These are phyloP conservation scores for Chondrosia reniformis DNA, from an alignment of 37 sponge, comb jelly and placozoan species.

Conservation along the genomic window DNA sequence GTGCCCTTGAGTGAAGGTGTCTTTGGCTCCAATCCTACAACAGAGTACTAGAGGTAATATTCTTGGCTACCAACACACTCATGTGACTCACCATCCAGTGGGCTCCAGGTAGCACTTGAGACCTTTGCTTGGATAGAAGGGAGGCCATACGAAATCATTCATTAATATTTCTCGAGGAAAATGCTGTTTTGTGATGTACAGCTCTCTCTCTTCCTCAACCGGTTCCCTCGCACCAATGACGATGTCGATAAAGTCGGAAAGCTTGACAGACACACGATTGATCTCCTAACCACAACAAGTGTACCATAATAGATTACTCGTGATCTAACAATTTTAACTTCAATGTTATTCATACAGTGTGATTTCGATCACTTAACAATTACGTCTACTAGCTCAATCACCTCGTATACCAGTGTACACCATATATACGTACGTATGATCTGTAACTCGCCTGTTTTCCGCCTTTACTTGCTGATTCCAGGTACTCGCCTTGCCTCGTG, in stretches of 20 bases:
- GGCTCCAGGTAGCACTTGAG: constrained; percentile 74
- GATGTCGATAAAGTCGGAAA: constrained; percentile 79
- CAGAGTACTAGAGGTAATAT: neutral
- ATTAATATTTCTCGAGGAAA: constrained; percentile 62
- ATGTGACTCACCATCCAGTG: constrained; percentile 65
- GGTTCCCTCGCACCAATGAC: constrained; percentile 61
- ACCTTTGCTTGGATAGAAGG: constrained; percentile 68
- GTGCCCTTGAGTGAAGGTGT: constrained; percentile 90
- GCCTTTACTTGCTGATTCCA: constrained; percentile 22
- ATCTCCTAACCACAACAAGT: constrained; percentile 40
- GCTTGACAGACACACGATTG: constrained; percentile 51
- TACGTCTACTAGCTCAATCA: too few relatives aligned
- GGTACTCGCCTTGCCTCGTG: constrained; percentile 75
- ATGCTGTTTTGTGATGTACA: constrained; percentile 84
- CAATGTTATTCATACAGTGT: too few relatives aligned
- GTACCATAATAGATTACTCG: too few relatives aligned
- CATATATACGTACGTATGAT: neutral
- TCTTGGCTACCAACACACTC: neutral
- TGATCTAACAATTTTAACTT: too few relatives aligned
- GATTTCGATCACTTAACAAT: too few relatives aligned
- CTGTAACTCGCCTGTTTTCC: constrained; percentile 56
- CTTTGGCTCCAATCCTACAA: constrained; percentile 71
- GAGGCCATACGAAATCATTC: constrained; percentile 70
- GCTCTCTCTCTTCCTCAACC: constrained; percentile 39
- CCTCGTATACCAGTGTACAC: too few relatives aligned